phyloP scores from a whole-genome alignment of 2,888 invertebrate species.

The Drosophila paranaensis region DNA sequence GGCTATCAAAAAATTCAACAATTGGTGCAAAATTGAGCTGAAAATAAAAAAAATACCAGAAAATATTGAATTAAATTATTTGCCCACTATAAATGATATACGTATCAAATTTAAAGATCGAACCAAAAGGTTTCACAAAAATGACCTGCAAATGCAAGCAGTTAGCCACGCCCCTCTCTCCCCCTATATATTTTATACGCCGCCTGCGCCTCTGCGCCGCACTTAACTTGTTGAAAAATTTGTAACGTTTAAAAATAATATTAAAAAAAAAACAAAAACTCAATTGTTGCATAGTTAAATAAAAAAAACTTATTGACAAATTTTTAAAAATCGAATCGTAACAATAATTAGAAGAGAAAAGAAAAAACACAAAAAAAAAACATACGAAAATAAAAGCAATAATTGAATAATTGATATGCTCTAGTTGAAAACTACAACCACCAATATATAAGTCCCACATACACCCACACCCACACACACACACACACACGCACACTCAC shows the following conservation, averaged over 20 bases:
- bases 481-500: constrained; percentile 20
- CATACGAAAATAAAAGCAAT: constrained; percentile 77
- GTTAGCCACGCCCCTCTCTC: constrained; percentile 19
- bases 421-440: constrained; percentile 74
- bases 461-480: constrained; percentile 20
- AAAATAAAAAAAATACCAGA: constrained; percentile 24
- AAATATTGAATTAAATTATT: constrained; percentile 33
- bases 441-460: constrained; percentile 21
- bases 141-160: constrained; percentile 72
- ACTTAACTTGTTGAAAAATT: constrained; percentile 72
- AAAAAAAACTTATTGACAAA: constrained; percentile 38
- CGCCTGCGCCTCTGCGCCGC: constrained; percentile 10
- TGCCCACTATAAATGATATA: constrained; percentile 56
- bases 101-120: constrained; percentile 27
- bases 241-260: constrained; percentile 44
- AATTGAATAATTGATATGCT: constrained; percentile 72
- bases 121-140: constrained; percentile 82
- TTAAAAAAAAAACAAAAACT: constrained; percentile 19
- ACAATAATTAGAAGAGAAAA: constrained; percentile 71
- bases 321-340: constrained; percentile 74
- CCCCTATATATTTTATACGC: not conserved
- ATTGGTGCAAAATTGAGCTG: constrained; percentile 45
- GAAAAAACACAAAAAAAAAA: constrained; percentile 31
- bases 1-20: constrained; percentile 23
- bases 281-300: constrained; percentile 78